These are phyloP conservation scores for Cotesia congregata DNA, from an alignment of 2,888 invertebrate species.

Conservation along the genomic window DNA sequence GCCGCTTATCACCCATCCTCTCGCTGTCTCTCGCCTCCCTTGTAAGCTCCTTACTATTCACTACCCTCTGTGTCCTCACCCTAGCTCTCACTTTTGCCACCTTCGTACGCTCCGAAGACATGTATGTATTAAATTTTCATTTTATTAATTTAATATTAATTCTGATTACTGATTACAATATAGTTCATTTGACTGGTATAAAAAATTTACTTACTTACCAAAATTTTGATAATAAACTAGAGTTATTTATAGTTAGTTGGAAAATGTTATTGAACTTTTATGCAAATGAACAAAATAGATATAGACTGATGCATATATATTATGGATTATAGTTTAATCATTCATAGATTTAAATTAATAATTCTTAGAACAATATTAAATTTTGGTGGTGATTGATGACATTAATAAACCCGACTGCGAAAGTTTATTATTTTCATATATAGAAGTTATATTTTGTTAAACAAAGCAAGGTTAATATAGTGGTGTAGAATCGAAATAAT, in stretches of 20 bases:
- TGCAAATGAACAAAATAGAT: background rate
- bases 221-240: background rate
- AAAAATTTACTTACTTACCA: conserved; percentile 10
- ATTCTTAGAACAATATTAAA: conserved; percentile 31
- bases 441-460: background rate
- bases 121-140: conserved; percentile 61
- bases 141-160: background rate
- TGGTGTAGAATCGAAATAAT: background rate
- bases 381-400: conserved; percentile 34
- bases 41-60: conserved; percentile 65
- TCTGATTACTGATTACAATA: background rate
- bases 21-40: conserved; percentile 70
- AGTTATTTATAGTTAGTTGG: background rate
- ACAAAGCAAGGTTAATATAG: background rate
- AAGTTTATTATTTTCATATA: conserved; percentile 11
- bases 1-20: conserved; percentile 68
- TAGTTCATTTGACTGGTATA: background rate
- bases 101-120: conserved; percentile 67
- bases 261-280: conserved; percentile 10
- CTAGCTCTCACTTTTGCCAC: conserved; percentile 66
- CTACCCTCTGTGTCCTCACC: conserved; percentile 65
- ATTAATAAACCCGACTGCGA: conserved; percentile 17
- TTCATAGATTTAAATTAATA: background rate
- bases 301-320: conserved; percentile 12
- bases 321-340: conserved; percentile 15